phyloP scores from a whole-genome alignment of 2,888 invertebrate species.

The Orthosia cruda region DNA sequence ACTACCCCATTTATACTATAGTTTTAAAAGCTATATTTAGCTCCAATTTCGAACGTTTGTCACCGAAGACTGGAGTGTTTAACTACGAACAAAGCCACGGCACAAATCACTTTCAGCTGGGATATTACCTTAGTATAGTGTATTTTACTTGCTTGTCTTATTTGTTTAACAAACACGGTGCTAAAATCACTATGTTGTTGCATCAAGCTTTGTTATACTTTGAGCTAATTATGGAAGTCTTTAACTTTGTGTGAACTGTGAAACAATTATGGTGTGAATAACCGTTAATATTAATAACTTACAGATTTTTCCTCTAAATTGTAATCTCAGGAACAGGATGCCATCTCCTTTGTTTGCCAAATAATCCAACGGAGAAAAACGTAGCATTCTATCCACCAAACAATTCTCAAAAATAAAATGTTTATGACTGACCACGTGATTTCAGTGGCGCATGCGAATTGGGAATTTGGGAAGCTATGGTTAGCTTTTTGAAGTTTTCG shows the following conservation, averaged over 20 bases:
- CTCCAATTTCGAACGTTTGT: conserved; percentile 21
- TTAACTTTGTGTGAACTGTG: neutral
- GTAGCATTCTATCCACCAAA: too few relatives aligned
- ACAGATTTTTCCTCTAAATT: neutral
- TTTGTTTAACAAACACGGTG: conserved; percentile 4
- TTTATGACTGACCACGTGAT: too few relatives aligned
- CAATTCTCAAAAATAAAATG: too few relatives aligned
- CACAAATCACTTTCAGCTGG: neutral
- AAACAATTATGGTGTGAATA: too few relatives aligned
- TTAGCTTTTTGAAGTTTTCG: too few relatives aligned
- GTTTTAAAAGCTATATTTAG: conserved; percentile 24
- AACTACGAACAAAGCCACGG: neutral
- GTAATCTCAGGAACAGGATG: neutral
- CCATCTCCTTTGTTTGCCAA: neutral
- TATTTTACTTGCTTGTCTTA: neutral
- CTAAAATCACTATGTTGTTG: neutral
- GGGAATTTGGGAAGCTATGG: too few relatives aligned
- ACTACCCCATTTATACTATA: conserved; percentile 12
- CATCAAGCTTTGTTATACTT: neutral
- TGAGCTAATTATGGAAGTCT: neutral
- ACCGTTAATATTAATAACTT: too few relatives aligned
- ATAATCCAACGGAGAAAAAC: neutral
- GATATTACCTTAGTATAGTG: neutral
- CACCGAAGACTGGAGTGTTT: neutral
- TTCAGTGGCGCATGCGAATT: too few relatives aligned